Percentiles rank a stretch among this genome's conserved stretches.
Evolutionary conservation across 2,113 vertebrate genomes (phyloP).

Genomic region (Tychaedon coryphoeus): DNA sequence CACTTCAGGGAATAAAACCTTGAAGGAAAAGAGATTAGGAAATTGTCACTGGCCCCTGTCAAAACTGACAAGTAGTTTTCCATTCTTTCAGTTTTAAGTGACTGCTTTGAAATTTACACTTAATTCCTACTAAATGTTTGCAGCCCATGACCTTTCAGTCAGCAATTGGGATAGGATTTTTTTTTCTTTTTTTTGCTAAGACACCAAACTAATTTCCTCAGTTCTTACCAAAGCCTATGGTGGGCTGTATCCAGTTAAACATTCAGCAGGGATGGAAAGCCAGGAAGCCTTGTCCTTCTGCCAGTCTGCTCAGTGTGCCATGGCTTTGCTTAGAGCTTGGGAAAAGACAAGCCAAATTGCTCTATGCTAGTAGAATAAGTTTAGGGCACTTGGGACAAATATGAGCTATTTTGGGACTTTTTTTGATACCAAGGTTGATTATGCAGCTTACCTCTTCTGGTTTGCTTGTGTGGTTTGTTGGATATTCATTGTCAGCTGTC

Average conservation of each 20-base stretch:
- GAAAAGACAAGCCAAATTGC: background rate
- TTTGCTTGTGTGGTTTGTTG: conserved; percentile 1
- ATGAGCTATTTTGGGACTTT: background rate
- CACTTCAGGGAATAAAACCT: background rate
- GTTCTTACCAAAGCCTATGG: background rate
- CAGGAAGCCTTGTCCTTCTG: background rate
- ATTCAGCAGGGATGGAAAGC: background rate
- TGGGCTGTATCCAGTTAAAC: background rate
- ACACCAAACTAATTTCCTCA: background rate
- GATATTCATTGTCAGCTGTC: conserved; percentile 28
- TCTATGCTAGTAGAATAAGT: background rate
- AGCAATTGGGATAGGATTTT: background rate
- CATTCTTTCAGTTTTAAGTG: background rate
- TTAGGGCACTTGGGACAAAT: background rate
- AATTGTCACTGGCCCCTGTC: background rate
- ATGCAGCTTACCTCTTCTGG: background rate
- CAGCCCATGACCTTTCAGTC: background rate
- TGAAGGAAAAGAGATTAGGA: background rate
- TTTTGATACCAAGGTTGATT: background rate
- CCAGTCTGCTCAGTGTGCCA: background rate
- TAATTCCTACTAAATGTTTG: background rate
- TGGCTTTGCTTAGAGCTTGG: background rate
- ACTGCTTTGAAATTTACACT: background rate
- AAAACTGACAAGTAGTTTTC: background rate
- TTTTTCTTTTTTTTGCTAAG: background rate